These are phyloP conservation scores for Phortica okadai DNA, from an alignment of 2,888 invertebrate species.

Conservation along the genomic window DNA sequence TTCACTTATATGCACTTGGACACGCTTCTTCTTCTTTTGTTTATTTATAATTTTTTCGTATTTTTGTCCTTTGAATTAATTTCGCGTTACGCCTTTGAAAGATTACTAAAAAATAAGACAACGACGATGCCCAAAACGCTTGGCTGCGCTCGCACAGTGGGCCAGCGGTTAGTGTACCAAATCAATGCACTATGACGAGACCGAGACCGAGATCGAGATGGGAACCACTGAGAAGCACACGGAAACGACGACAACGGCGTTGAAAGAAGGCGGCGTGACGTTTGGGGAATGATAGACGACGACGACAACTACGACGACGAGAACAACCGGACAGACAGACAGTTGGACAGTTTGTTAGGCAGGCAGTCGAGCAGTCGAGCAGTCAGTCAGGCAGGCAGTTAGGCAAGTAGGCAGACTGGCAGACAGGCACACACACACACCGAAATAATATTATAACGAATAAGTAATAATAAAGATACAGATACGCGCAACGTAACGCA, in stretches of 20 bases:
- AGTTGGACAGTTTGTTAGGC: conserved; percentile 32
- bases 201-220: neutral
- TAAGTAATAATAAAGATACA: conserved; percentile 70
- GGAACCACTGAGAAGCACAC: conserved; percentile 18
- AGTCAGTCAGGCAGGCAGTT: conserved; percentile 37
- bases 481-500: conserved; percentile 67
- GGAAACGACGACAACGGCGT: conserved; percentile 23
- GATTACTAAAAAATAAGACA: neutral
- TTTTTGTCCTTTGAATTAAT: neutral
- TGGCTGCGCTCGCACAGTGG: conserved; percentile 16
- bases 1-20: too few relatives aligned
- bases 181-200: conserved; percentile 33
- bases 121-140: neutral
- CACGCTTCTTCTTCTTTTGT: neutral
- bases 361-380: neutral
- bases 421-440: conserved; percentile 31
- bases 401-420: conserved; percentile 15
- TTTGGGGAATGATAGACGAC: conserved; percentile 34
- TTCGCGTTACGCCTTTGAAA: neutral
- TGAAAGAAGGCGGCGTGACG: neutral
- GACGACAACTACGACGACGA: conserved; percentile 30
- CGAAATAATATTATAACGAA: conserved; percentile 56
- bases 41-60: conserved; percentile 43
- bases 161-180: conserved; percentile 45
- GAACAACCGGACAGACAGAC: conserved; percentile 2